A percentile compares a stretch with the other conserved stretches of the same genome.
Conservation (phyloP, 2,113 vertebrate species). For the Pica pica region DNA sequence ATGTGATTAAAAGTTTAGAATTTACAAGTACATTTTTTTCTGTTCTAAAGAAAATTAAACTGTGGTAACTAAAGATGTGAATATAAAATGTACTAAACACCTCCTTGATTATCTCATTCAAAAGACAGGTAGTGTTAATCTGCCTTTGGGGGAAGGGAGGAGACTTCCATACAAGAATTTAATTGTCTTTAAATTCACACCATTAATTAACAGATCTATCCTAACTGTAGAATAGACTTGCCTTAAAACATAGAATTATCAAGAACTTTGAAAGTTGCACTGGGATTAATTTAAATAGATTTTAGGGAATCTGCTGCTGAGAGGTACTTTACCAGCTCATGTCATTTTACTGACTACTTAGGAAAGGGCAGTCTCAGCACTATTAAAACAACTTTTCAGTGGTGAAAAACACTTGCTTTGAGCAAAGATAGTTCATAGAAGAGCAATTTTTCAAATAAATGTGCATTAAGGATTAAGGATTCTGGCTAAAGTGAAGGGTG, state of each 20-base stretch:
- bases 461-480: background rate
- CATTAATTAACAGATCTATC: background rate
- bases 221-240: background rate
- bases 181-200: background rate
- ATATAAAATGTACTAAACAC: background rate
- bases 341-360: background rate
- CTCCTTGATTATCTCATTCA: background rate
- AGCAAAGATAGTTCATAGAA: background rate
- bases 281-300: conserved; percentile 42
- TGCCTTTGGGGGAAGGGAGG: background rate
- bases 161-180: background rate
- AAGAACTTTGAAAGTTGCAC: background rate
- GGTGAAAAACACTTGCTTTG: background rate
- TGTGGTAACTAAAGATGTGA: background rate
- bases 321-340: background rate
- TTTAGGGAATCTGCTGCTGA: background rate
- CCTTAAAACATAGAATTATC: background rate
- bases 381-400: background rate
- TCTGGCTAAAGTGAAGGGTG: background rate
- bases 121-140: background rate
- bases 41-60: background rate
- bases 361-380: background rate
- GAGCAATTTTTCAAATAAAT: background rate
- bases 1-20: background rate
- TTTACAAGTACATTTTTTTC: background rate